A percentile compares a stretch with the other conserved stretches of the same genome.
Conservation (phyloP, 1,140 invertebrate species). For the Elysia chlorotica region DNA sequence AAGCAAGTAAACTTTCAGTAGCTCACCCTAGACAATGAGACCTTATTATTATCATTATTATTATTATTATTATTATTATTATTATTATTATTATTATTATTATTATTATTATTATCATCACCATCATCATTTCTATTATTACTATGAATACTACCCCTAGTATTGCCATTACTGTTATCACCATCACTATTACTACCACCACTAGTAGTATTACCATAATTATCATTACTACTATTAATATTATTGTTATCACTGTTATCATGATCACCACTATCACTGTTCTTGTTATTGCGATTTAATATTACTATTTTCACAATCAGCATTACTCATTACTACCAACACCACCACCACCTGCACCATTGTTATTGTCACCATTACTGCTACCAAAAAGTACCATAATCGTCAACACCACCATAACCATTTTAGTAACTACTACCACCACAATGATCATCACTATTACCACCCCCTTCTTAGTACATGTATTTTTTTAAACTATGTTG, state of each 20-base stretch:
- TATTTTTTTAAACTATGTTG: too few species aligned
- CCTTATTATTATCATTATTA: background rate
- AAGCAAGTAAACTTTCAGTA: background rate
- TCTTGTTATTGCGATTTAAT: background rate
- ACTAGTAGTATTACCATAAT: background rate
- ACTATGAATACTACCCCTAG: background rate
- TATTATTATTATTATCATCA: background rate
- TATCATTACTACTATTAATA: background rate
- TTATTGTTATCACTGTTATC: background rate
- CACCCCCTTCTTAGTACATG: too few species aligned
- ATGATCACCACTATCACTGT: background rate
- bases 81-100: slow-evolving; percentile 2
- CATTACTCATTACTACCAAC: background rate
- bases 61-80: background rate
- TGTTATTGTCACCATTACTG: background rate
- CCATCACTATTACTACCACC: background rate
- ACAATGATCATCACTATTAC: background rate
- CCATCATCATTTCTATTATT: background rate
- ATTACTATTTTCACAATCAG: background rate
- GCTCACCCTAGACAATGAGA: background rate
- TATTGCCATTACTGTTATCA: background rate
- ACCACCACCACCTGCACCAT: background rate
- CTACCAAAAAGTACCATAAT: background rate
- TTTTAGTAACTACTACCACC: background rate
- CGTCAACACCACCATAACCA: background rate